Percentiles rank a stretch among this genome's conserved stretches.
Conservation (phyloP, 64 coral and sea anemone species). For the Dendrophyllia cribrosa region DNA sequence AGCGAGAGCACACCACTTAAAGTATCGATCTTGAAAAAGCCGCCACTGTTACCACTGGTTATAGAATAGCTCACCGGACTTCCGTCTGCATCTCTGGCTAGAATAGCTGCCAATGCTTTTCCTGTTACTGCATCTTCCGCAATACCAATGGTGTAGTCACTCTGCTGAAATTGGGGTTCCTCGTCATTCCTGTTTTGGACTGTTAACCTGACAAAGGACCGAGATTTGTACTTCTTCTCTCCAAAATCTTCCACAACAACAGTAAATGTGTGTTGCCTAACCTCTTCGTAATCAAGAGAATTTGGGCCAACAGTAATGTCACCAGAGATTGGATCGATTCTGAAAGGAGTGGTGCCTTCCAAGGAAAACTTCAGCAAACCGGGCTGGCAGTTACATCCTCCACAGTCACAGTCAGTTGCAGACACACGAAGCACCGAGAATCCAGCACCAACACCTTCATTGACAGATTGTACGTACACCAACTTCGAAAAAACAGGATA, state of each 20-base stretch:
- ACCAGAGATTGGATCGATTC: conserved; percentile 61
- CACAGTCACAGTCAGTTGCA: conserved; percentile 77
- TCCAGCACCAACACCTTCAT: conserved; percentile 56
- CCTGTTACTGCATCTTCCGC: conserved; percentile 52
- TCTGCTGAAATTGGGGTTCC: conserved; percentile 28
- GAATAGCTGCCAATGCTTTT: conserved; percentile 65
- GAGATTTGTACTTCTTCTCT: conserved; percentile 20
- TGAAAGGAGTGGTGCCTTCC: conserved; percentile 41
- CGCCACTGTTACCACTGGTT: conserved; percentile 34
- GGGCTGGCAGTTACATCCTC: conserved; percentile 28
- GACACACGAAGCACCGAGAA: background rate
- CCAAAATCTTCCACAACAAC: conserved; percentile 61
- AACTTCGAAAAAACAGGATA: conserved; percentile 35
- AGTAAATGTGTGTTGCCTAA: conserved; percentile 24
- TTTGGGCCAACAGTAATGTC: conserved; percentile 45
- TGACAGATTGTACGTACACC: conserved; percentile 2
- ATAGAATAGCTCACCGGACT: conserved; percentile 26
- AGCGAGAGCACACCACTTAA: conserved; percentile 72
- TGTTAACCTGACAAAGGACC: conserved; percentile 55
- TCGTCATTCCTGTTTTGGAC: conserved; percentile 81
- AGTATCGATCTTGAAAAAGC: conserved; percentile 41
- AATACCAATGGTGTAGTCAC: conserved; percentile 41
- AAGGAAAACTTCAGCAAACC: conserved; percentile 67
- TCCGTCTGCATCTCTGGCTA: conserved; percentile 69
- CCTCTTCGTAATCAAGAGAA: conserved; percentile 68